Percentiles rank a stretch among this genome's conserved stretches.
Evolutionary conservation across 30 jellyfish, hydroid and myxozoan genomes (phyloP).

Genomic region (Cassiopea xamachana): DNA sequence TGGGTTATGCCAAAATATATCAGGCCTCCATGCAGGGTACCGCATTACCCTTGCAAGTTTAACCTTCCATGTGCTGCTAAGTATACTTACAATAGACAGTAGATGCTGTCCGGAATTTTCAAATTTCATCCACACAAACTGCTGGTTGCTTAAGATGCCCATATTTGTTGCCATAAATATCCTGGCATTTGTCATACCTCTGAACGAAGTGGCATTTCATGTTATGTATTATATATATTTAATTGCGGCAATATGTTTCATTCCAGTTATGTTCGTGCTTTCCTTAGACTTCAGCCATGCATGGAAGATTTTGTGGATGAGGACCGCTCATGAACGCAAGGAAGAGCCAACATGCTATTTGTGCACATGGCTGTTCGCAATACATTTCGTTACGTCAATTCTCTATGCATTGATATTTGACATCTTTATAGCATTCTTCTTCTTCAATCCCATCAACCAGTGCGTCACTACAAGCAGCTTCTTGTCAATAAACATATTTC

Average conservation of each 20-base stretch:
- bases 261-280: conserved; percentile 61
- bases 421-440: conserved; percentile 82
- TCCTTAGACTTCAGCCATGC: conserved; percentile 85
- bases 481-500: conserved; percentile 62
- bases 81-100: conserved; percentile 45
- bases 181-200: conserved; percentile 71
- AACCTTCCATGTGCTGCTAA: conserved; percentile 56
- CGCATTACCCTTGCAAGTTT: conserved; percentile 70
- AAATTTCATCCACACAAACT: conserved; percentile 59
- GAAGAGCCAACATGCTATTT: conserved; percentile 93
- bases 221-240: conserved; percentile 67
- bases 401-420: conserved; percentile 90
- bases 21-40: conserved; percentile 93
- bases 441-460: conserved; percentile 77
- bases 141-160: conserved; percentile 80
- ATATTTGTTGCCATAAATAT: conserved; percentile 64
- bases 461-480: conserved; percentile 77
- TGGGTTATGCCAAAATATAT: conserved; percentile 55
- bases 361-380: conserved; percentile 95
- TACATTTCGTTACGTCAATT: conserved; percentile 84
- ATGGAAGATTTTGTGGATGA: conserved; percentile 86
- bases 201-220: conserved; percentile 49
- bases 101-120: conserved; percentile 58
- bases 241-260: conserved; percentile 54
- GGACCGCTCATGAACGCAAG: conserved; percentile 73